Conservation (phyloP, 2,797 vertebrate genomes). For the Scolopax rusticola region DNA sequence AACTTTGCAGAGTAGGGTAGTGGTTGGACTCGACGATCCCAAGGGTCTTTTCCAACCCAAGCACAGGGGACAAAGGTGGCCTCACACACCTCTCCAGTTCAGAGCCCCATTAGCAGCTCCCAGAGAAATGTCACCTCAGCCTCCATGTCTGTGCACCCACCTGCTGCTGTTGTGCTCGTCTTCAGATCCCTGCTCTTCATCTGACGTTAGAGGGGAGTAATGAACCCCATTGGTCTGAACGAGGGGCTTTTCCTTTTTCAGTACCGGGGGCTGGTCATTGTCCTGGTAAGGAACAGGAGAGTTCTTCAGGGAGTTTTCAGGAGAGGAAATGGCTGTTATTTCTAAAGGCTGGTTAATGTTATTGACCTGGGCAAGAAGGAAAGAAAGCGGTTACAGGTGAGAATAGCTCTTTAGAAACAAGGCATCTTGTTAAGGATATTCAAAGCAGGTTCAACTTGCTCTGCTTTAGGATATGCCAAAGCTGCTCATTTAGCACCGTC, state of each 20-base stretch:
- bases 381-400: slow-evolving; percentile 43
- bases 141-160: not conserved
- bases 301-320: slow-evolving; percentile 92
- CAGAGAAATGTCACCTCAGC: not conserved
- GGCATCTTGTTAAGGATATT: not conserved
- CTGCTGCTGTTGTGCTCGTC: slow-evolving; percentile 81
- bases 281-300: slow-evolving; percentile 87
- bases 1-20: too few species aligned
- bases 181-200: slow-evolving; percentile 83
- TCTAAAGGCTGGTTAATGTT: slow-evolving; percentile 99
- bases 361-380: slow-evolving; percentile 86
- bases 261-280: slow-evolving; percentile 92
- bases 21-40: too few species aligned
- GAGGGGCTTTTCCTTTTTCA: slow-evolving; percentile 95
- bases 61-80: not conserved
- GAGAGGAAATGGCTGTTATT: slow-evolving; percentile 98
- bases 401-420: not conserved
- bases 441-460: not conserved
- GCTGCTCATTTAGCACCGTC: not conserved
- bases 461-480: not conserved
- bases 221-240: slow-evolving; percentile 82
- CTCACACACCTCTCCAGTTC: not conserved
- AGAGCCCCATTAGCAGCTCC: not conserved
- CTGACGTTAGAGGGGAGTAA: slow-evolving; percentile 83
- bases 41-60: not conserved